These are phyloP conservation scores for Lepidochrysops patricia DNA, from an alignment of 2,888 invertebrate genomes.

Conservation along the genomic window DNA sequence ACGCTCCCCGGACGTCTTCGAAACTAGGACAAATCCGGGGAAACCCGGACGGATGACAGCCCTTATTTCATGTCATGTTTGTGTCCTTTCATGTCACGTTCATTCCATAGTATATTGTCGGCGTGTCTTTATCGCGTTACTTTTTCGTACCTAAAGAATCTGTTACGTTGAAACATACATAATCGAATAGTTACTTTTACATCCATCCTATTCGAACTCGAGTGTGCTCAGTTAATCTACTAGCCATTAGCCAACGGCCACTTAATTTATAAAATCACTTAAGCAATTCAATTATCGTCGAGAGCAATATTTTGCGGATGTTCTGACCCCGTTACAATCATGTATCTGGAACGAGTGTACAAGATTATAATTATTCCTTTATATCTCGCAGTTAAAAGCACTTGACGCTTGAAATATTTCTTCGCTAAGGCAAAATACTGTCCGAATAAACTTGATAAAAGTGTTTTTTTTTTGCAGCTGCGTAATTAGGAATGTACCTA, in stretches of 20 bases:
- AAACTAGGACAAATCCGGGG: too few species aligned
- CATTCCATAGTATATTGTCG: too few species aligned
- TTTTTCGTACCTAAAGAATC: too few species aligned
- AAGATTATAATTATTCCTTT: conserved; percentile 10
- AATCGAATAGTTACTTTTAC: too few species aligned
- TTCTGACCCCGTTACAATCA: conserved; percentile 14
- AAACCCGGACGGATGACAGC: too few species aligned
- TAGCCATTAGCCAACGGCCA: not conserved
- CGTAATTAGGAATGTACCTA: not conserved
- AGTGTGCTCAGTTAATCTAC: not conserved
- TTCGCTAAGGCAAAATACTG: not conserved
- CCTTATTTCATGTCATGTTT: too few species aligned
- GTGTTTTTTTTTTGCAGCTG: not conserved
- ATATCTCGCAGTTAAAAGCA: conserved; percentile 5
- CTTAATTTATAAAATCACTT: conserved; percentile 9
- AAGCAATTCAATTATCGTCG: conserved; percentile 8
- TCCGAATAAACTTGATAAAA: not conserved
- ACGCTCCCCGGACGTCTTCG: too few species aligned
- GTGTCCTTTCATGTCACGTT: too few species aligned
- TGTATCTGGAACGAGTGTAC: not conserved
- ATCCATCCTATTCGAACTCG: too few species aligned
- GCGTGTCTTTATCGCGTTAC: too few species aligned
- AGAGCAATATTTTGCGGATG: conserved; percentile 15
- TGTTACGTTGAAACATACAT: too few species aligned
- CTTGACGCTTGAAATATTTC: not conserved